phyloP scores from a whole-genome alignment of 2,888 invertebrate genomes.

The Nemotelus nigrinus region DNA sequence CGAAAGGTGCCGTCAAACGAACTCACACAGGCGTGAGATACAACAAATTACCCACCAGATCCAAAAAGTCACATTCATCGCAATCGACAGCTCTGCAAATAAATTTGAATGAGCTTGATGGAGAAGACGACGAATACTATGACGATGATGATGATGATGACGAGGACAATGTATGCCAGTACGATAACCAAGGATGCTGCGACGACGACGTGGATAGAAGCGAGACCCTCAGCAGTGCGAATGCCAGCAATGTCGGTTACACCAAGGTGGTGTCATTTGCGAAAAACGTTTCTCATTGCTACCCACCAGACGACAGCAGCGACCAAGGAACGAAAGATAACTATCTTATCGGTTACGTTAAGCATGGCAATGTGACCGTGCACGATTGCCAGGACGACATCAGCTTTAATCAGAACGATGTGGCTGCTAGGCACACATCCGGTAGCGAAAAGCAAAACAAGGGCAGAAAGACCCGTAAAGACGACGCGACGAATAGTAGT shows the following conservation, averaged over 20 bases:
- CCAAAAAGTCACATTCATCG: constrained; percentile 52
- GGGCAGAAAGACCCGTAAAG: too few species aligned
- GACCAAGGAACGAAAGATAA: not conserved
- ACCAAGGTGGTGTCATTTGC: constrained; percentile 33
- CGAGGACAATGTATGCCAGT: constrained; percentile 7
- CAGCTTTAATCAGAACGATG: not conserved
- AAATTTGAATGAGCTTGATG: constrained; percentile 53
- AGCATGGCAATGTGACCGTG: not conserved
- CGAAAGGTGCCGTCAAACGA: constrained; percentile 32
- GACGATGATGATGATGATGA: constrained; percentile 52
- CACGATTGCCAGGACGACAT: not conserved
- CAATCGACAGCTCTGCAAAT: constrained; percentile 53
- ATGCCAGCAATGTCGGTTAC: constrained; percentile 41
- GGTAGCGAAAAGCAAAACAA: not conserved
- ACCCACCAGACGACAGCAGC: not conserved
- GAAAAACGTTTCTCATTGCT: not conserved
- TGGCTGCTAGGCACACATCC: not conserved
- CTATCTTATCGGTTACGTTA: not conserved
- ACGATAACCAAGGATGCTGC: constrained; percentile 48
- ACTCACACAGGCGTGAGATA: constrained; percentile 60
- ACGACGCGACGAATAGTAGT: too few species aligned
- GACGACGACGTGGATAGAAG: constrained; percentile 52
- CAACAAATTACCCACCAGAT: constrained; percentile 58
- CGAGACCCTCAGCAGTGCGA: constrained; percentile 50
- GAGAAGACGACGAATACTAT: constrained; percentile 54